Conservation (phyloP, 2,888 invertebrate species). For the Clusia tigrina region DNA sequence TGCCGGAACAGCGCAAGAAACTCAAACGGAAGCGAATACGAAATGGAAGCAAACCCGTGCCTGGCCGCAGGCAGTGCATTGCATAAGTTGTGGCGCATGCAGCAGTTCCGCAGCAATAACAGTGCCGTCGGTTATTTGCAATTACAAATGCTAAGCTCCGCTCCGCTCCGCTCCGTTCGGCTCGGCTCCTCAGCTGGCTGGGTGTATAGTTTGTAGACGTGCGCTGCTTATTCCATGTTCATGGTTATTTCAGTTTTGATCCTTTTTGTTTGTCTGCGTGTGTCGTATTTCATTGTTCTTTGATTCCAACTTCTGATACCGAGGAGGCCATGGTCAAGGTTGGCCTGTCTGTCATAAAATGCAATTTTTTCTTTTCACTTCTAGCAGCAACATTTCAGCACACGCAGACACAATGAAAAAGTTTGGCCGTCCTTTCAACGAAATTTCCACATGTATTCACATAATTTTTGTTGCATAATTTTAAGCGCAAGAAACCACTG, state of each 20-base stretch:
- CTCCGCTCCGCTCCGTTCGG: background rate
- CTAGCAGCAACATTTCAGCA: no score
- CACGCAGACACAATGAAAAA: no score
- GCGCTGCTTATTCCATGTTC: background rate
- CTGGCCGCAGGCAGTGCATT: background rate
- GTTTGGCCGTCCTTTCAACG: no score
- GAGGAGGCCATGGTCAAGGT: constrained; percentile 1
- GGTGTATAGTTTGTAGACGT: background rate
- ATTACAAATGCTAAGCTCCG: background rate
- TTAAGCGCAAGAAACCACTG: no score
- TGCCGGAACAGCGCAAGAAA: no score
- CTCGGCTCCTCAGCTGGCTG: background rate
- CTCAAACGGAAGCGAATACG: no score
- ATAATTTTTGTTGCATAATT: background rate
- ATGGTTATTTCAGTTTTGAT: constrained; percentile 3
- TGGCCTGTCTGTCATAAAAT: background rate
- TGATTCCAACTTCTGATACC: background rate
- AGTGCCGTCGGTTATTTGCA: background rate
- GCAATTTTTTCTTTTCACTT: background rate
- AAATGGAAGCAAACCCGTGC: no score
- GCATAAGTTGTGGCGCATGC: background rate
- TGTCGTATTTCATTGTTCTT: background rate
- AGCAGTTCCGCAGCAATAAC: background rate
- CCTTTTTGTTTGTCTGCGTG: background rate
- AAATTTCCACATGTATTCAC: no score